Percentiles rank a stretch among this genome's conserved stretches.
phyloP scores from a whole-genome alignment of 2,888 invertebrate species.

The Maniola hyperantus region DNA sequence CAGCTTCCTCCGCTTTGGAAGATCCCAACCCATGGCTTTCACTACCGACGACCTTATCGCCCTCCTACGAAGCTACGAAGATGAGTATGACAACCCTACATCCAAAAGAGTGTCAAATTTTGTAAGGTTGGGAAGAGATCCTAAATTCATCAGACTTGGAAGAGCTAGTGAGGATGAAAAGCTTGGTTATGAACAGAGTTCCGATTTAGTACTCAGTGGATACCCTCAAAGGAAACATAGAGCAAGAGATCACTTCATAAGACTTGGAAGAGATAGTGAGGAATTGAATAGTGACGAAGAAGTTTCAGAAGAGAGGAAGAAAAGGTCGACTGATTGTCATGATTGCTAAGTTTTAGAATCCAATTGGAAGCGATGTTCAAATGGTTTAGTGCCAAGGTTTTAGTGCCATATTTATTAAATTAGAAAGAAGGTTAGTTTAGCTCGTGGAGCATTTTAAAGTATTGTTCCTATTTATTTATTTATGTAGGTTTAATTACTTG shows the following conservation, averaged over 20 bases:
- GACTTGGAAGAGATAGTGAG: constrained; percentile 71
- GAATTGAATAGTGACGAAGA: constrained; percentile 61
- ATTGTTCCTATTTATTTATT: constrained; percentile 2
- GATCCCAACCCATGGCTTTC: constrained; percentile 64
- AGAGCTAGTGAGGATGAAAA: constrained; percentile 63
- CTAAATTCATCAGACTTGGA: constrained; percentile 78
- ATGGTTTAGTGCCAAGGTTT: constrained; percentile 43
- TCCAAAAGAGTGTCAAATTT: constrained; percentile 65
- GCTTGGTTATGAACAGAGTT: constrained; percentile 52
- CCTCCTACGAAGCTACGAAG: constrained; percentile 66
- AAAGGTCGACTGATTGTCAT: constrained; percentile 61
- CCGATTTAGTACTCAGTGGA: constrained; percentile 55
- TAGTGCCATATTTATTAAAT: constrained; percentile 28
- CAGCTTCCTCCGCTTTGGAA: constrained; percentile 72
- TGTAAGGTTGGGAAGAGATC: constrained; percentile 69
- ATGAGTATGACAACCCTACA: constrained; percentile 60
- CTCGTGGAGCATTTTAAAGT: constrained; percentile 10
- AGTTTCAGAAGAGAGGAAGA: constrained; percentile 60
- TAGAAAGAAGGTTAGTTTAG: constrained; percentile 17
- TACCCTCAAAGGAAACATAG: constrained; percentile 70
- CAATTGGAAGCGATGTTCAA: constrained; percentile 29
- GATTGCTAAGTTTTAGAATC: constrained; percentile 63
- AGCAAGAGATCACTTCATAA: constrained; percentile 72
- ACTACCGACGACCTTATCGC: constrained; percentile 67
- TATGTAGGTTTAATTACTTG: background rate